A percentile compares a stretch with the other conserved stretches of the same genome.
phyloP scores from a whole-genome alignment of 2,888 invertebrate genomes.

The Rosalia funebris region DNA sequence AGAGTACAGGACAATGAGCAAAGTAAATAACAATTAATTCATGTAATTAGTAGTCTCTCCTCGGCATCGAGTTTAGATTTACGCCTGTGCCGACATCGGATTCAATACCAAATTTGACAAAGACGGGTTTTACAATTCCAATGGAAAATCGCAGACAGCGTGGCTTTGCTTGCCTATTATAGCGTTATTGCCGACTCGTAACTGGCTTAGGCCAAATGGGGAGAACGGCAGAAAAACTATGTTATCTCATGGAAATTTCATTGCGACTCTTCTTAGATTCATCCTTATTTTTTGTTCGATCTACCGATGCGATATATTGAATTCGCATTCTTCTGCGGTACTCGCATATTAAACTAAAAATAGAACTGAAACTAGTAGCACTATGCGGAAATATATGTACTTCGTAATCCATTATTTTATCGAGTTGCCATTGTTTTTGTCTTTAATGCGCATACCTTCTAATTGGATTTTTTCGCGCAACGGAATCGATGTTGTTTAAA shows the following conservation, averaged over 20 bases:
- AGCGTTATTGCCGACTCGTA: conserved; percentile 58
- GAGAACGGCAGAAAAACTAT: conserved; percentile 59
- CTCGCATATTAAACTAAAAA: conserved; percentile 33
- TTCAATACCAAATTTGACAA: conserved; percentile 64
- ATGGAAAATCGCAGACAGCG: conserved; percentile 63
- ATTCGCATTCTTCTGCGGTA: conserved; percentile 44
- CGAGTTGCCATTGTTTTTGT: conserved; percentile 38
- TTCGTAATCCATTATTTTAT: conserved; percentile 41
- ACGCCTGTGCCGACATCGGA: conserved; percentile 60
- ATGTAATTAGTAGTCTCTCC: conserved; percentile 63
- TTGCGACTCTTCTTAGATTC: conserved; percentile 47
- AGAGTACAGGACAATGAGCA: conserved; percentile 48
- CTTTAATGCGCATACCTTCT: conserved; percentile 9
- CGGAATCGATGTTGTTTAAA: not conserved
- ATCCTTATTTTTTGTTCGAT: conserved; percentile 44
- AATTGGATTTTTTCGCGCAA: not conserved
- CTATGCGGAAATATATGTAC: conserved; percentile 44
- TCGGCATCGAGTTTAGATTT: conserved; percentile 58
- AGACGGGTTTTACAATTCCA: conserved; percentile 62
- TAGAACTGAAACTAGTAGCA: conserved; percentile 31
- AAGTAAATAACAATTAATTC: conserved; percentile 63
- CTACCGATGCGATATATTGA: conserved; percentile 44
- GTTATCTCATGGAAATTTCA: conserved; percentile 62
- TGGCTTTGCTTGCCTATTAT: conserved; percentile 64
- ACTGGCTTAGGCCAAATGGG: conserved; percentile 59